Evolutionary conservation across 1,140 invertebrate species (phyloP).

Genomic region (Drosophila parvula): DNA sequence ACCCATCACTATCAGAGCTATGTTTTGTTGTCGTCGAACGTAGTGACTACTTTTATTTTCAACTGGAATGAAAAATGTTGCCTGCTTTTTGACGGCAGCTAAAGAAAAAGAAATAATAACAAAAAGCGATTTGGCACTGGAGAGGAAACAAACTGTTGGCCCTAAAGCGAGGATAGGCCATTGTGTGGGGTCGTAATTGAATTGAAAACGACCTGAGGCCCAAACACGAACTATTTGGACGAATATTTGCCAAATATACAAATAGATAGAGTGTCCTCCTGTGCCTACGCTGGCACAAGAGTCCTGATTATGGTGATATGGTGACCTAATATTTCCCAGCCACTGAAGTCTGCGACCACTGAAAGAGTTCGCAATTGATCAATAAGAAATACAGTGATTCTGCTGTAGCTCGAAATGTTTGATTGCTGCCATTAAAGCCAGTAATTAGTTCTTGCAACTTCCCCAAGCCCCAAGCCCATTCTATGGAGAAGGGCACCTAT

Average conservation of each 20-base stretch:
- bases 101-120: slow-evolving; percentile 20
- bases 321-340: background rate
- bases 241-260: slow-evolving; percentile 8
- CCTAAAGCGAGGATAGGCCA: slow-evolving; percentile 26
- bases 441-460: slow-evolving; percentile 6
- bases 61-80: slow-evolving; percentile 59
- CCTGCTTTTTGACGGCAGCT: slow-evolving; percentile 54
- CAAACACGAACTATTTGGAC: slow-evolving; percentile 2
- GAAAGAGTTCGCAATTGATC: background rate
- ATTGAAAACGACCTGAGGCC: slow-evolving; percentile 37
- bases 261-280: background rate
- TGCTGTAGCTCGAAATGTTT: background rate
- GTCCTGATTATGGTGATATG: too few species aligned
- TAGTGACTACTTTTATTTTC: slow-evolving; percentile 48
- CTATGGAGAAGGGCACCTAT: too few species aligned
- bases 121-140: slow-evolving; percentile 43
- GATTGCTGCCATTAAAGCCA: slow-evolving; percentile 1
- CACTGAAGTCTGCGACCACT: background rate
- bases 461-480: background rate
- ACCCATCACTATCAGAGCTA: slow-evolving; percentile 54
- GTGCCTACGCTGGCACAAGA: too few species aligned
- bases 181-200: slow-evolving; percentile 45
- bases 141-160: slow-evolving; percentile 50
- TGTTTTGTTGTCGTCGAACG: slow-evolving; percentile 60
- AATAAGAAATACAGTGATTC: too few species aligned